These are phyloP conservation scores for Tupaia tana DNA, from an alignment of 2,113 vertebrate species.

Conservation along the genomic window DNA sequence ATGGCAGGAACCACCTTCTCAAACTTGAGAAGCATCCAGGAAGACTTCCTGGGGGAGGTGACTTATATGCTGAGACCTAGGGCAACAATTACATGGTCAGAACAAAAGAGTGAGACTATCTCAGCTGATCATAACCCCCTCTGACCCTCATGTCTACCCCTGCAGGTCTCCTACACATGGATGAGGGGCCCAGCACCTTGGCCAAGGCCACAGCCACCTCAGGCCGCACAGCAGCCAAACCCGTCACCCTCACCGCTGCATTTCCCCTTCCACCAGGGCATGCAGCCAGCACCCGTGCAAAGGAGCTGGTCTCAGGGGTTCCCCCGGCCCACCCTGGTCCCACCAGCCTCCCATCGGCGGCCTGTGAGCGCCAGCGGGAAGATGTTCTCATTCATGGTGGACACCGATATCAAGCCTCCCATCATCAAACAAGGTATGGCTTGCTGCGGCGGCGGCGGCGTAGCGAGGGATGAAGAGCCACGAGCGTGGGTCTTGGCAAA, in stretches of 20 bases:
- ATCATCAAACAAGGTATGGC: conserved; percentile 71
- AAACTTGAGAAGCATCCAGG: background rate
- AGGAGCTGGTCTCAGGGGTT: conserved; percentile 72
- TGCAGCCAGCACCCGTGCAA: background rate
- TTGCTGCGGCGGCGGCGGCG: rapidly evolving
- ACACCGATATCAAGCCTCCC: background rate
- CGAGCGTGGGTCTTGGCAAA: background rate
- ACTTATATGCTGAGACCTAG: background rate
- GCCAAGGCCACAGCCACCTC: conserved; percentile 17
- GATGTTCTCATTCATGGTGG: conserved; percentile 70
- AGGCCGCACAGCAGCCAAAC: background rate
- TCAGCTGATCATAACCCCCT: rapidly evolving
- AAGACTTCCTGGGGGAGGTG: background rate
- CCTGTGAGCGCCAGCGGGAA: conserved; percentile 53
- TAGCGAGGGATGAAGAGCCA: rapidly evolving
- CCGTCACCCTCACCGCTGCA: background rate
- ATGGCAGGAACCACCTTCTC: background rate
- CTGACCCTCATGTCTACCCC: background rate
- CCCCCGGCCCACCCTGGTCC: background rate
- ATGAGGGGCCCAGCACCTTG: conserved; percentile 51
- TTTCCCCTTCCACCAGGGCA: background rate
- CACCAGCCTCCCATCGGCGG: background rate
- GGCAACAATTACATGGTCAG: rapidly evolving
- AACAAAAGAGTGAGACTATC: background rate
- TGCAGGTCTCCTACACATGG: conserved; percentile 72